Conservation (phyloP, 1,140 invertebrate species). For the Cryptotermes secundus region DNA sequence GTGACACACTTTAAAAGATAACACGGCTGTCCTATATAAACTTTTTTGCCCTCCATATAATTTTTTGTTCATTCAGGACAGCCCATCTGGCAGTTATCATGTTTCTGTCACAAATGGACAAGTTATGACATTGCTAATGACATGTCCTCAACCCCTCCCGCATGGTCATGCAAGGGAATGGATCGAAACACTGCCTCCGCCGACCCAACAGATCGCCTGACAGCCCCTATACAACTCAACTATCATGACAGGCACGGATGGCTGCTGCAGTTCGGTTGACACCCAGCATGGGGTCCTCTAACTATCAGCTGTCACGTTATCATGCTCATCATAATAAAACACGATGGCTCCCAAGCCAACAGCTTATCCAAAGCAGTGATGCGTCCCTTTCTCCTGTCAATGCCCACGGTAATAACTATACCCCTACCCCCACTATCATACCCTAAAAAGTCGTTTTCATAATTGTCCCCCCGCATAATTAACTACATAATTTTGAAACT, state of each 20-base stretch:
- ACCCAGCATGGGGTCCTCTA: background rate
- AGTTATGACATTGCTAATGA: conserved; percentile 29
- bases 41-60: background rate
- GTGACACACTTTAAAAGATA: conserved; percentile 15
- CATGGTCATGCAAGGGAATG: too few relatives aligned
- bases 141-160: background rate
- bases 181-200: background rate
- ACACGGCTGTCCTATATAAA: background rate
- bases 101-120: conserved; percentile 32
- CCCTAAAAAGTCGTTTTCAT: background rate
- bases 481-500: background rate
- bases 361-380: conserved; percentile 16
- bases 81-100: conserved; percentile 27
- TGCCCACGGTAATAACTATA: background rate
- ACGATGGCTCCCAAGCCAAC: conserved; percentile 20
- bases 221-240: background rate
- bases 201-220: conserved; percentile 15
- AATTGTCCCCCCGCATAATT: background rate
- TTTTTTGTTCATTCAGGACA: background rate
- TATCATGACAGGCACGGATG: background rate
- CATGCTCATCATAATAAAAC: conserved; percentile 31
- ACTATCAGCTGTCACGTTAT: conserved; percentile 33
- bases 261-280: conserved; percentile 7
- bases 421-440: background rate
- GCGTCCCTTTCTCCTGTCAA: conserved; percentile 21